Conservation (phyloP, 1,140 invertebrate species). For the Stegodyphus mimosarum region DNA sequence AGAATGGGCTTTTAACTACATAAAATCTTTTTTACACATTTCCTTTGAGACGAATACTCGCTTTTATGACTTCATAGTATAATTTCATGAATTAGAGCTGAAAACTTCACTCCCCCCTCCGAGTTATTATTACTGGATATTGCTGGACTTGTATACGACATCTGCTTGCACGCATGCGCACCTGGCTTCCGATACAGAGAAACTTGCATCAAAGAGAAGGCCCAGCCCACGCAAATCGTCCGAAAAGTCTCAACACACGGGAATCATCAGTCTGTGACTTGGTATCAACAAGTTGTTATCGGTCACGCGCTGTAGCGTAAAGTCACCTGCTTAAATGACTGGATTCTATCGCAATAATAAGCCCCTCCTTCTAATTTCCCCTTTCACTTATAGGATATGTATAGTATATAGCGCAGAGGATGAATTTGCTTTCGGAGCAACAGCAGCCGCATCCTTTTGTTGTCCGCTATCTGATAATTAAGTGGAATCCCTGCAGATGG, state of each 20-base stretch:
- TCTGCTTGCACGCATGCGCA: neutral
- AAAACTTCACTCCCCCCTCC: too few relatives aligned
- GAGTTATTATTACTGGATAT: too few relatives aligned
- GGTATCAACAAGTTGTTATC: constrained; percentile 40
- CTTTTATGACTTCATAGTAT: too few relatives aligned
- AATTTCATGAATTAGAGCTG: too few relatives aligned
- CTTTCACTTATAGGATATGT: neutral
- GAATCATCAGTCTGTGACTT: constrained; percentile 19
- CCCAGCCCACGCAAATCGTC: neutral
- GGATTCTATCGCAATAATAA: constrained; percentile 5
- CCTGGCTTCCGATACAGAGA: neutral
- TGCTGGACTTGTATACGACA: neutral
- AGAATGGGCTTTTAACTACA: too few relatives aligned
- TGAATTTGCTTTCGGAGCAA: too few relatives aligned
- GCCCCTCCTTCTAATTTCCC: neutral
- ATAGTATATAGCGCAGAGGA: neutral
- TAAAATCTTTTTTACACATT: too few relatives aligned
- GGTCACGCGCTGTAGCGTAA: constrained; percentile 33
- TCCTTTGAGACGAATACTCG: too few relatives aligned
- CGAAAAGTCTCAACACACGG: neutral
- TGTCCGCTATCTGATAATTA: too few relatives aligned
- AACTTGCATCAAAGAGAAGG: neutral
- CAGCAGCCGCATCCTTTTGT: too few relatives aligned
- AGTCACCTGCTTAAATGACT: constrained; percentile 40
- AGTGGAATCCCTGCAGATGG: too few relatives aligned